phyloP scores from a whole-genome alignment of 2,113 vertebrate species.

The Chinchilla lanigera region DNA sequence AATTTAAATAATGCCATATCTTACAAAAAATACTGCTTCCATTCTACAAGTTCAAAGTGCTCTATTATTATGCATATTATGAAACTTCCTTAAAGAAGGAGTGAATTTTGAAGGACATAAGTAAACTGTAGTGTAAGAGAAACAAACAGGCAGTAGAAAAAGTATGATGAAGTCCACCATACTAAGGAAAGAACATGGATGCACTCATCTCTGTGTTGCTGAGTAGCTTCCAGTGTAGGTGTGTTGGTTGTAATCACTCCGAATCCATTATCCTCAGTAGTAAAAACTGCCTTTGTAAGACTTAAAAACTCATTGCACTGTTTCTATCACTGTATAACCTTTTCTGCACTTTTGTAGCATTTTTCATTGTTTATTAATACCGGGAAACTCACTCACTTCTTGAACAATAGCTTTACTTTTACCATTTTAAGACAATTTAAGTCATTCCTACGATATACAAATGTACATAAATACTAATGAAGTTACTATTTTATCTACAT shows the following conservation, averaged over 20 bases:
- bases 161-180: not conserved
- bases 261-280: not conserved
- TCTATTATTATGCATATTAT: not conserved
- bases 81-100: not conserved
- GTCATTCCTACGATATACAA: not conserved
- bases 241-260: not conserved
- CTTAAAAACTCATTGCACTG: not conserved
- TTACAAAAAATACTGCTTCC: not conserved
- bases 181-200: not conserved
- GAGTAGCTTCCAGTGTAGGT: not conserved
- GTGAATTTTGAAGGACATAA: not conserved
- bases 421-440: not conserved
- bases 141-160: not conserved
- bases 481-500: not conserved
- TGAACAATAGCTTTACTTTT: constrained; percentile 6
- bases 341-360: not conserved
- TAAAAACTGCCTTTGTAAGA: not conserved
- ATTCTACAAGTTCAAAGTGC: not conserved
- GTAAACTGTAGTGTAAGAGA: not conserved
- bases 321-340: not conserved
- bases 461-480: not conserved
- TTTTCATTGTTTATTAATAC: not conserved
- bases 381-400: not conserved
- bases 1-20: not conserved
- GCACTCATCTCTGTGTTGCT: not conserved